Conservation (phyloP, 2,888 invertebrate species). For the Habroteleia sp. region DNA sequence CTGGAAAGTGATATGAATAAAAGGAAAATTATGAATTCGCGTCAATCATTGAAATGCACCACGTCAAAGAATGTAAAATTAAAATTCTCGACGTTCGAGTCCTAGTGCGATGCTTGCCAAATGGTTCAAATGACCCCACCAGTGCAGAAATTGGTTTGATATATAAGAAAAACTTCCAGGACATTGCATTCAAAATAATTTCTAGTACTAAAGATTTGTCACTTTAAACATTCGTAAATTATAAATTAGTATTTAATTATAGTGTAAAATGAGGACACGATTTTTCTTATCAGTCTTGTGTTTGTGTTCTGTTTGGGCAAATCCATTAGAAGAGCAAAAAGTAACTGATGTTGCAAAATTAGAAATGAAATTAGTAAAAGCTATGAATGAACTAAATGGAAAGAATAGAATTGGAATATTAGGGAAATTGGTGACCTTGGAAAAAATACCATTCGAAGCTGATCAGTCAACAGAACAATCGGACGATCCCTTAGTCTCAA, state of each 20-base stretch:
- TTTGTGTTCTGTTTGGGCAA: slow-evolving; percentile 53
- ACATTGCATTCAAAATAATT: slow-evolving; percentile 75
- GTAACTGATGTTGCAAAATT: slow-evolving; percentile 55
- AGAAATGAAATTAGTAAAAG: slow-evolving; percentile 71
- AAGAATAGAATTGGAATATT: slow-evolving; percentile 71
- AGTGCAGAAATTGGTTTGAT: slow-evolving; percentile 62
- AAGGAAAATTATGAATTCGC: slow-evolving; percentile 73
- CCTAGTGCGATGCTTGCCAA: slow-evolving; percentile 77
- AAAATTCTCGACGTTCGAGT: slow-evolving; percentile 75
- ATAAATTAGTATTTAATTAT: slow-evolving; percentile 15
- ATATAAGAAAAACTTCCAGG: slow-evolving; percentile 78
- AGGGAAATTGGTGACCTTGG: slow-evolving; percentile 74
- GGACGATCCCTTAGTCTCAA: slow-evolving; percentile 73
- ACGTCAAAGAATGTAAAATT: slow-evolving; percentile 70
- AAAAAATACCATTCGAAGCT: slow-evolving; percentile 69
- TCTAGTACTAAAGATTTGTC: slow-evolving; percentile 57
- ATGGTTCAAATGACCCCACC: slow-evolving; percentile 79
- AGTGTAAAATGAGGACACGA: slow-evolving; percentile 66
- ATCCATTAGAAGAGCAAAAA: slow-evolving; percentile 54
- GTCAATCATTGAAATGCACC: slow-evolving; percentile 71
- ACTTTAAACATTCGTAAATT: slow-evolving; percentile 1
- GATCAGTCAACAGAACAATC: slow-evolving; percentile 46
- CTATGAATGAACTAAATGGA: slow-evolving; percentile 73
- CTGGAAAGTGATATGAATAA: slow-evolving; percentile 76
- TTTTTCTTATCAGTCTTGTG: slow-evolving; percentile 51